These are phyloP conservation scores for Epinephelus moara DNA, from an alignment of 2,113 vertebrate genomes.

Conservation along the genomic window DNA sequence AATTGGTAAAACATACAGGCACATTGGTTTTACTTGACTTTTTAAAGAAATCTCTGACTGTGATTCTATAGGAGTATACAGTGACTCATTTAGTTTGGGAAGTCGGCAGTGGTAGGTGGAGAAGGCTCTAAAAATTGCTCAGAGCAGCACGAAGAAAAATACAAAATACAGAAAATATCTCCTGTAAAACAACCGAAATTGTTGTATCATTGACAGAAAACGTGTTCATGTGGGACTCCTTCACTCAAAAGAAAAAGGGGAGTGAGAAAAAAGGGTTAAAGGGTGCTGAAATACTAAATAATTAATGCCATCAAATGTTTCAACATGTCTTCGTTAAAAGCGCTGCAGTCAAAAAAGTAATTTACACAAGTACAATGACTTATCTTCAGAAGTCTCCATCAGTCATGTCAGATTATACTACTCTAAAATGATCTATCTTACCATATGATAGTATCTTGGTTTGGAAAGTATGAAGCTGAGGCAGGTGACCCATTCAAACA, in stretches of 20 bases:
- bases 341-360: not conserved
- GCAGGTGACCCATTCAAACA: slow-evolving; percentile 12
- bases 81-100: too few relatives aligned
- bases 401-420: slow-evolving; percentile 14
- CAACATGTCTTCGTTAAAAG: not conserved
- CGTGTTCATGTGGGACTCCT: not conserved
- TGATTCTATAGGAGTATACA: too few relatives aligned
- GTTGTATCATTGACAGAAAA: not conserved
- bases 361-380: not conserved
- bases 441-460: not conserved
- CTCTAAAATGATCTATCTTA: not conserved
- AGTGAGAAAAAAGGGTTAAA: not conserved
- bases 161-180: not conserved
- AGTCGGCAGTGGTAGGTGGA: too few relatives aligned
- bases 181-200: not conserved
- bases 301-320: not conserved
- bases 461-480: not conserved
- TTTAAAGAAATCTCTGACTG: too few relatives aligned
- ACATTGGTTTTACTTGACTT: too few relatives aligned
- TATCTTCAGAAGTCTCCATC: not conserved
- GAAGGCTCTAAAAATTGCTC: too few relatives aligned
- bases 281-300: not conserved
- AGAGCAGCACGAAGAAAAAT: not conserved
- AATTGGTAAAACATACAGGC: too few relatives aligned
- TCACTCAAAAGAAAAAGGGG: not conserved